Evolutionary conservation across 2,888 invertebrate species (phyloP), one percentile per base, ranked within the genome.

Genomic region (Chymomyza fuscimana): DNA sequence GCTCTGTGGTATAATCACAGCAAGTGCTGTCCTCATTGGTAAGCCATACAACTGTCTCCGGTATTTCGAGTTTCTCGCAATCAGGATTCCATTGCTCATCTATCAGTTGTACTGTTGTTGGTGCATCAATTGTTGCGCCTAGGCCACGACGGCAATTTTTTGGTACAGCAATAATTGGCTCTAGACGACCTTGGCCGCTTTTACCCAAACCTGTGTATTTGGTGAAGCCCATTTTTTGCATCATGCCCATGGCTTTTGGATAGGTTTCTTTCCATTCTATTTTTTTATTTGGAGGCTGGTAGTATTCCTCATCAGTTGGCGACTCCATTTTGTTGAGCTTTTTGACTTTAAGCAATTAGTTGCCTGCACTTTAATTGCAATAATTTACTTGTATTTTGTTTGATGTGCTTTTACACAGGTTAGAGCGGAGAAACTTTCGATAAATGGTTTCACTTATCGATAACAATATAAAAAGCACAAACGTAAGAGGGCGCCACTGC

Each of bases 71-170:
- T 65, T 92, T 91, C 70, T 94, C 94, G 74, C 93, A 92, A 63
- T 92, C 92, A 60, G 95, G 93, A 79, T 95, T 93, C 95, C 96
- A 96, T 72, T 94, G 93, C 3, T 94, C 93, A 71, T 94, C 93
- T 25, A 93, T 19, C 2, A 19, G 19, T 19, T 19, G 19, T 19
- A 19, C 19, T 19, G 19, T 19, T 19, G 19, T 19, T 1, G n/a
- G n/a, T n/a, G 19, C 19, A 19, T 25, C 4, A 25, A 4, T 3
- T 93, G n/a, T 69, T 73, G 36, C 7, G 0, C 98, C 98, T 9
- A 98, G 93, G 87, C 98, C 98, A 81, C 96, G 93, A 51, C 97
- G 93, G 0, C 97, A 97, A 88, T 95, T 94, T 91, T 98, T 97
- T 51, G 94, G 94, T 0, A 96, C 95, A 3, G 96, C 94, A 89